Percentiles rank a stretch among this genome's conserved stretches.
Evolutionary conservation across 2,113 vertebrate genomes (phyloP).

Genomic region (Ceyx cyanopectus): DNA sequence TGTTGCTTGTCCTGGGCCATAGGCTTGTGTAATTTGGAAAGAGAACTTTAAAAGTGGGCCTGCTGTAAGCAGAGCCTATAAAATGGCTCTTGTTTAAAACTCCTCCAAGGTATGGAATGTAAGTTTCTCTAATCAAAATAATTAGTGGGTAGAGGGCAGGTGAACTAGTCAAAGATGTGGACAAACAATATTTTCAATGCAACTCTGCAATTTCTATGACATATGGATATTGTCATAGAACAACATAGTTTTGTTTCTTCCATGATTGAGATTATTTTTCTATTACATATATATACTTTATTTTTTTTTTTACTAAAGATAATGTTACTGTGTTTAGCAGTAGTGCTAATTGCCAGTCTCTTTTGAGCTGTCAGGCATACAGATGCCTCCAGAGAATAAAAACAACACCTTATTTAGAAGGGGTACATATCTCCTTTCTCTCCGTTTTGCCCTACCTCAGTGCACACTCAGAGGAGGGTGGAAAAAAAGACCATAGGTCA

Average conservation of each 20-base stretch:
- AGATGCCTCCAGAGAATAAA: neutral
- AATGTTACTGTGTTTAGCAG: neutral
- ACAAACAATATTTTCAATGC: neutral
- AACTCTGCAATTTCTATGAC: neutral
- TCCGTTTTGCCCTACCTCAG: neutral
- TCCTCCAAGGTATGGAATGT: neutral
- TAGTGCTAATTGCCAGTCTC: neutral
- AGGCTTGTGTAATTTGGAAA: neutral
- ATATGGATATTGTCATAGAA: neutral
- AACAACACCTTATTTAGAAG: neutral
- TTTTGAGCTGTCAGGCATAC: neutral
- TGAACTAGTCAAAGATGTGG: neutral
- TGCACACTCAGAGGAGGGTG: neutral
- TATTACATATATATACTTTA: neutral
- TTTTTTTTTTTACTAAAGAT: neutral
- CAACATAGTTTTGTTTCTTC: neutral
- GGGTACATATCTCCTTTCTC: neutral
- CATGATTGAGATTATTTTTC: neutral
- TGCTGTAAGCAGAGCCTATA: neutral
- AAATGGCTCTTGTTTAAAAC: neutral
- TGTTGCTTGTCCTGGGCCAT: neutral
- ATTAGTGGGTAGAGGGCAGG: neutral
- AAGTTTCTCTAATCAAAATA: neutral
- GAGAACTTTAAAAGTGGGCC: neutral
- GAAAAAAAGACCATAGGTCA: conserved; percentile 18